phyloP scores from a whole-genome alignment of 1,140 invertebrate species.

The Drosophila kanapiae region DNA sequence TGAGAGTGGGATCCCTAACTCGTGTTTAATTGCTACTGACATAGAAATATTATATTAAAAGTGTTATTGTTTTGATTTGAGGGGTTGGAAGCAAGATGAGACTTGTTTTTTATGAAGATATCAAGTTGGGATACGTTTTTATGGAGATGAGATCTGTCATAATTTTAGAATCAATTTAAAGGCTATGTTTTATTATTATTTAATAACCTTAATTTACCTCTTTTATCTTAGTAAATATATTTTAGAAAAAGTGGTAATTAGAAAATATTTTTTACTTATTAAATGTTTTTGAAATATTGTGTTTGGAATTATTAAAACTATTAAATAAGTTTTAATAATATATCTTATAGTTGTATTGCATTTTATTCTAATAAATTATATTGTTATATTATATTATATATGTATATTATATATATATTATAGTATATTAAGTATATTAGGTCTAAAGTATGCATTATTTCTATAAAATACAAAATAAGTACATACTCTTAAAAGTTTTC shows the following conservation, averaged over 20 bases:
- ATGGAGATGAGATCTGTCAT: too few species aligned
- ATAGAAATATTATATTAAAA: conserved; percentile 1
- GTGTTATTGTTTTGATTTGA: conserved; percentile 1
- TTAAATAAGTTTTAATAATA: not conserved
- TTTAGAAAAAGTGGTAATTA: too few species aligned
- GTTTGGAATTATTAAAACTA: not conserved
- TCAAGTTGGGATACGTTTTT: not conserved
- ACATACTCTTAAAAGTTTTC: not conserved
- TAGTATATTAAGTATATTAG: too few species aligned
- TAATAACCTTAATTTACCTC: too few species aligned
- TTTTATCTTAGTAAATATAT: too few species aligned
- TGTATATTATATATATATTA: too few species aligned
- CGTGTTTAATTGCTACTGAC: conserved; percentile 10
- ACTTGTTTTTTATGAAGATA: not conserved
- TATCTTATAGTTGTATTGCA: too few species aligned
- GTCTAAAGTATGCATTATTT: too few species aligned
- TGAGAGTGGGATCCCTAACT: conserved; percentile 1
- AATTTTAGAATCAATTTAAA: not conserved
- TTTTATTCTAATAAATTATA: too few species aligned
- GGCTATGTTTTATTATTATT: too few species aligned
- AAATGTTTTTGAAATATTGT: not conserved
- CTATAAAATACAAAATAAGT: not conserved
- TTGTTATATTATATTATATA: too few species aligned
- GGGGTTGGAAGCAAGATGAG: not conserved
- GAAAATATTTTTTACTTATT: too few species aligned